These are phyloP conservation scores for Ennomos erosarius DNA, from an alignment of 2,888 invertebrate species.

Conservation along the genomic window DNA sequence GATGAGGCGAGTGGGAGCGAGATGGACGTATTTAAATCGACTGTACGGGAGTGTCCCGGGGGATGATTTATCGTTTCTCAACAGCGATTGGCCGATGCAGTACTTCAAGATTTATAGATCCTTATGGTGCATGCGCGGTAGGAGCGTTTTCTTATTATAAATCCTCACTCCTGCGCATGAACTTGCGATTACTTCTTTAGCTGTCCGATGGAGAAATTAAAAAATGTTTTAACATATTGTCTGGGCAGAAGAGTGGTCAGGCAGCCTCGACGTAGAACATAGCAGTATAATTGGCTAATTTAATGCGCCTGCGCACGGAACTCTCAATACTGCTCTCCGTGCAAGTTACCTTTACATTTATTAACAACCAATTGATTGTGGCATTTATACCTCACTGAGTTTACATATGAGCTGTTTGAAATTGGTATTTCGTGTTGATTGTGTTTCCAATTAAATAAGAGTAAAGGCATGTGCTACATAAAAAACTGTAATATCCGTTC, in stretches of 20 bases:
- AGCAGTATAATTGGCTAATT: slow-evolving; percentile 69
- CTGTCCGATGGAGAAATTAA: slow-evolving; percentile 76
- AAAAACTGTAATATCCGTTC: no score
- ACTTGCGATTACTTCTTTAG: slow-evolving; percentile 76
- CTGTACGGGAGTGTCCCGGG: slow-evolving; percentile 68
- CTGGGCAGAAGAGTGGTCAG: slow-evolving; percentile 52
- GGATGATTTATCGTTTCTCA: slow-evolving; percentile 84
- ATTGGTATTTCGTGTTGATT: slow-evolving; percentile 17
- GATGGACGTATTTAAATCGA: slow-evolving; percentile 70
- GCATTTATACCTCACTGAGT: slow-evolving; percentile 42
- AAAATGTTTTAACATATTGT: slow-evolving; percentile 82
- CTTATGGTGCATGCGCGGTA: slow-evolving; percentile 82
- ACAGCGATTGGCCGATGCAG: slow-evolving; percentile 84
- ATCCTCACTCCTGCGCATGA: slow-evolving; percentile 81
- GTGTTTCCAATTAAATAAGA: background rate
- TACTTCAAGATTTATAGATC: slow-evolving; percentile 84
- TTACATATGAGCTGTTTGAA: background rate
- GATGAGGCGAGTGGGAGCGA: slow-evolving; percentile 65
- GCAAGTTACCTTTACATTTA: slow-evolving; percentile 13
- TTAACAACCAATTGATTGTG: slow-evolving; percentile 46
- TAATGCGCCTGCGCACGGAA: slow-evolving; percentile 47
- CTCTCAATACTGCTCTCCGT: slow-evolving; percentile 11
- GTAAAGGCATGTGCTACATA: no score
- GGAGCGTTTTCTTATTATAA: slow-evolving; percentile 84
- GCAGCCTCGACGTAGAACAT: slow-evolving; percentile 52